A percentile compares a stretch with the other conserved stretches of the same genome.
Evolutionary conservation across 2,113 vertebrate genomes (phyloP).

Genomic region (Myocastor coypus): DNA sequence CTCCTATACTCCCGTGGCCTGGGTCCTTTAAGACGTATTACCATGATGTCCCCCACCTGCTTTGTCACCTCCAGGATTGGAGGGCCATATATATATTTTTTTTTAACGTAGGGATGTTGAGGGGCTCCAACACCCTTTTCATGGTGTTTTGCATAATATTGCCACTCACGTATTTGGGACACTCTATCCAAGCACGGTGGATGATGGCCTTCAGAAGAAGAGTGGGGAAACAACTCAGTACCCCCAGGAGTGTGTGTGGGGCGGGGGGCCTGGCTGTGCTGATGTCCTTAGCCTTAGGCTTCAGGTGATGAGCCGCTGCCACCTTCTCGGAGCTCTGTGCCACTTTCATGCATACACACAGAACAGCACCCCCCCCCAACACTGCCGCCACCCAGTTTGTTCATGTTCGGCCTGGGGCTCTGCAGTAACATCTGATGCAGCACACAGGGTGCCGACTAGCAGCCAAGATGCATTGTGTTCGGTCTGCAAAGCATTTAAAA

Average conservation of each 20-base stretch:
- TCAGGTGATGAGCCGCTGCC: not conserved
- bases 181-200: not conserved
- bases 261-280: fast-evolving
- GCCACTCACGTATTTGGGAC: not conserved
- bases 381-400: not conserved
- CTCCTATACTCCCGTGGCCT: not conserved
- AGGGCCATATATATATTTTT: not conserved
- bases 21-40: fast-evolving
- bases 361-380: too few relatives aligned
- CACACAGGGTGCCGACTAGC: not conserved
- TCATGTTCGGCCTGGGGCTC: not conserved
- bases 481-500: constrained; percentile 42
- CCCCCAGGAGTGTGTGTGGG: not conserved
- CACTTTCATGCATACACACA: not conserved
- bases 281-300: fast-evolving
- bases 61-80: not conserved
- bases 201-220: not conserved
- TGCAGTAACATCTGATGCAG: not conserved
- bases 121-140: not conserved
- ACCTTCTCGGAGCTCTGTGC: not conserved
- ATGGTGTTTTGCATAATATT: not conserved
- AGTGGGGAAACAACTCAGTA: not conserved
- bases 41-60: fast-evolving
- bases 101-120: not conserved
- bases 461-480: constrained; percentile 16